Percentiles rank a stretch among this genome's conserved stretches.
These are phyloP conservation scores for Dascyllus trimaculatus DNA, from an alignment of 2,113 vertebrate genomes.

Conservation along the genomic window DNA sequence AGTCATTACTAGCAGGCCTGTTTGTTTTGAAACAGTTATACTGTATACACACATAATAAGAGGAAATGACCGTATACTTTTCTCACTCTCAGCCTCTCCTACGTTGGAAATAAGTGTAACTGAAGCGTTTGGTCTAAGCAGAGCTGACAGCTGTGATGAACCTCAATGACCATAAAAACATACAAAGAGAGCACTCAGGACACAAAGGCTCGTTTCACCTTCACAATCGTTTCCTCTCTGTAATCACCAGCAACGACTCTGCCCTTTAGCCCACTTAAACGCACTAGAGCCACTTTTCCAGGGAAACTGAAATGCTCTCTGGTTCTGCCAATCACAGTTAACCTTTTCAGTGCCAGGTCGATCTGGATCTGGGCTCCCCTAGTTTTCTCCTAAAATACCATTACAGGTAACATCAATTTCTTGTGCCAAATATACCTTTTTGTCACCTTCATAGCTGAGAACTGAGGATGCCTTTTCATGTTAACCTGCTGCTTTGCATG, in stretches of 20 bases:
- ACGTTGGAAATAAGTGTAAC: conserved; percentile 68
- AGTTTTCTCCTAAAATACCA: not conserved
- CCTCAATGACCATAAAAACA: conserved; percentile 77
- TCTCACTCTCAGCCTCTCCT: conserved; percentile 71
- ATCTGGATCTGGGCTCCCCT: not conserved
- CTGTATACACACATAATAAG: conserved; percentile 68
- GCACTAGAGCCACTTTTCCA: conserved; percentile 63
- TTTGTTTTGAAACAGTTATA: conserved; percentile 76
- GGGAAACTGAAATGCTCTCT: conserved; percentile 60
- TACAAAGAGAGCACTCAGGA: conserved; percentile 69
- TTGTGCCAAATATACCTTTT: conserved; percentile 1
- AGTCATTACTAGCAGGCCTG: conserved; percentile 63
- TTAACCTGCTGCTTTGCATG: not conserved
- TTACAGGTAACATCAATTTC: conserved; percentile 9
- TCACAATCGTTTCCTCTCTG: conserved; percentile 71
- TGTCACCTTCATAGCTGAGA: not conserved
- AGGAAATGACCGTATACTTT: conserved; percentile 77
- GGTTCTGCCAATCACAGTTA: conserved; percentile 66
- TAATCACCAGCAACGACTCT: conserved; percentile 73
- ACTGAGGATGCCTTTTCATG: too few species aligned
- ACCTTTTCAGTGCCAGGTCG: conserved; percentile 35
- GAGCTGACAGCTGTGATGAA: conserved; percentile 79
- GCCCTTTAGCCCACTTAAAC: conserved; percentile 72
- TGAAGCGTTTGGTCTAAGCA: conserved; percentile 68
- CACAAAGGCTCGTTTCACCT: conserved; percentile 75